Percentiles rank a stretch among this genome's conserved stretches.
phyloP scores from a whole-genome alignment of 2,888 invertebrate genomes.

The Drymonia ruficornis region DNA sequence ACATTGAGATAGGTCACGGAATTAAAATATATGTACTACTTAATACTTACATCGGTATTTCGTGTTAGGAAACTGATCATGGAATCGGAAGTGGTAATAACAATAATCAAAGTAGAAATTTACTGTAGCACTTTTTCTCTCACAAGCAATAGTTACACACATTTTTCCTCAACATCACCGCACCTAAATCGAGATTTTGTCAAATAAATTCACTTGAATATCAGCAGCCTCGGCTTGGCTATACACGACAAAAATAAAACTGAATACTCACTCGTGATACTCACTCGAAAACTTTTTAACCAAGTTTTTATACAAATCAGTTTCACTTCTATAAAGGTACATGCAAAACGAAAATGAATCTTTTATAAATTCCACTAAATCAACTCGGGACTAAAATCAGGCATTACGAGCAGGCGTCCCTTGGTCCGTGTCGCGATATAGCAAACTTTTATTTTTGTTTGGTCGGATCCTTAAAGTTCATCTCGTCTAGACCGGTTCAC shows the following conservation, averaged over 20 bases:
- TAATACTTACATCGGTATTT: no score
- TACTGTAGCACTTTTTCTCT: no score
- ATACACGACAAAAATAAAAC: neutral
- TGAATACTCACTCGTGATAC: neutral
- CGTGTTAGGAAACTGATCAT: no score
- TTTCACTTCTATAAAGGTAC: neutral
- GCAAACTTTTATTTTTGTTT: constrained; percentile 75
- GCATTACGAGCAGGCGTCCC: constrained; percentile 61
- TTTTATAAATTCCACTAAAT: constrained; percentile 42
- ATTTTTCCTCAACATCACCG: neutral
- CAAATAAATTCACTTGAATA: neutral
- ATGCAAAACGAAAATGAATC: constrained; percentile 21
- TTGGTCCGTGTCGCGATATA: constrained; percentile 69
- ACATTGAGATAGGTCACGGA: neutral
- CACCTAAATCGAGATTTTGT: neutral
- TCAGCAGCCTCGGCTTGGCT: neutral
- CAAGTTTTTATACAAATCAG: neutral
- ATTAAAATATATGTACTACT: no score
- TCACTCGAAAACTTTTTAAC: neutral
- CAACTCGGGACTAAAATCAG: constrained; percentile 52
- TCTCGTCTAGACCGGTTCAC: constrained; percentile 82
- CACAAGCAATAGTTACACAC: neutral
- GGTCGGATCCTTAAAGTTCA: constrained; percentile 80
- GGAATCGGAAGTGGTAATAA: no score
- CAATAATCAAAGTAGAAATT: no score